Evolutionary conservation across 2,113 vertebrate genomes (phyloP).

Genomic region (Maccullochella peelii): DNA sequence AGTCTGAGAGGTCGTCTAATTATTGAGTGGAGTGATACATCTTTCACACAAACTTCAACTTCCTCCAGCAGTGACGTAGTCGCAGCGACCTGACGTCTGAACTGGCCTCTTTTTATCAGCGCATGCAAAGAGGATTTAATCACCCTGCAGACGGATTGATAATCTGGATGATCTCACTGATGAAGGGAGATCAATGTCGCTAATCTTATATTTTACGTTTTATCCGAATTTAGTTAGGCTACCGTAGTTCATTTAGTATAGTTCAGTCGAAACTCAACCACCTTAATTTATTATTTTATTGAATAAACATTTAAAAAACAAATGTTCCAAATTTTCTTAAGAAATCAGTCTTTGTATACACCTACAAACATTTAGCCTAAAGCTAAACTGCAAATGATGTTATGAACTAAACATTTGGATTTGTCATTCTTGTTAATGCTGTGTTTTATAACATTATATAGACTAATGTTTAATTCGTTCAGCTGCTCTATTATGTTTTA

Average conservation of each 20-base stretch:
- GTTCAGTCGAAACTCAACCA: background rate
- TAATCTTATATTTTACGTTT: background rate
- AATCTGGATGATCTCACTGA: background rate
- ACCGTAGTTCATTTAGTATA: no score
- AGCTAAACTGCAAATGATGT: background rate
- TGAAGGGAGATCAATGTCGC: background rate
- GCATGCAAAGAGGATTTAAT: background rate
- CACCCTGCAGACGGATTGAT: background rate
- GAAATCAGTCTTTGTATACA: background rate
- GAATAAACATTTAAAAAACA: background rate
- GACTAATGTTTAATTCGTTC: no score
- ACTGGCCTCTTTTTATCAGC: slow-evolving; percentile 9
- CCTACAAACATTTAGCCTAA: background rate
- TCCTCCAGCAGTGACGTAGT: background rate
- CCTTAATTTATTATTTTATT: no score
- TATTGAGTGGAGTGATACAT: slow-evolving; percentile 12
- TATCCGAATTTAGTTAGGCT: background rate
- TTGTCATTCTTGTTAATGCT: background rate
- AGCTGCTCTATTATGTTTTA: no score
- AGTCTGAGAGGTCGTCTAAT: no score
- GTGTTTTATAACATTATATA: background rate
- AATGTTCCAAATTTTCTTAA: background rate
- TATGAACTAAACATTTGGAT: background rate
- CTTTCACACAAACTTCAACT: background rate
- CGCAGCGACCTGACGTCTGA: background rate